Conservation (phyloP, 1,140 invertebrate species). For the Atta texana region DNA sequence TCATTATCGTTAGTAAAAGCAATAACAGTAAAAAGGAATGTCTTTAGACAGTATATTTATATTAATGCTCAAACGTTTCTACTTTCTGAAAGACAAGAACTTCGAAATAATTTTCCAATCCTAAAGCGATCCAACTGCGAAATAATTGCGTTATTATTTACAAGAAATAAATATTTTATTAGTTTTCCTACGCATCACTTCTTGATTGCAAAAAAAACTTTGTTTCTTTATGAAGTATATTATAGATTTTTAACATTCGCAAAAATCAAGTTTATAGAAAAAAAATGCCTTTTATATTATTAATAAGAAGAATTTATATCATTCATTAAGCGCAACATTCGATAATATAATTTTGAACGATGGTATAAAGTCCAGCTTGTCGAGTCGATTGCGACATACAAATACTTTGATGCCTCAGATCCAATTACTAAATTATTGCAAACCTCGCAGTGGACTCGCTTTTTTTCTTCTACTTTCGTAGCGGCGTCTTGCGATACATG, state of each 20-base stretch:
- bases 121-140: neutral
- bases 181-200: neutral
- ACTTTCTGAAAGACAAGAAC: neutral
- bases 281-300: neutral
- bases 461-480: constrained; percentile 14
- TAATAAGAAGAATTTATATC: neutral
- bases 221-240: neutral
- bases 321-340: neutral
- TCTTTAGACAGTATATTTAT: neutral
- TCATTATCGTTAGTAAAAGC: neutral
- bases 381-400: constrained; percentile 27
- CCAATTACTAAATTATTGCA: constrained; percentile 51
- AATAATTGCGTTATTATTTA: neutral
- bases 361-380: neutral
- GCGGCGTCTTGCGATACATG: constrained; percentile 19
- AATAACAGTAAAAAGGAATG: neutral
- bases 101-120: neutral
- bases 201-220: neutral
- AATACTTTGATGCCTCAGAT: constrained; percentile 35
- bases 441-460: neutral
- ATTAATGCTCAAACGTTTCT: neutral
- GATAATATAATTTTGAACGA: neutral
- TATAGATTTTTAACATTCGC: neutral
- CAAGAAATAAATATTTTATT: neutral
- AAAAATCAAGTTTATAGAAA: neutral